Conservation (phyloP, 2,797 vertebrate genomes). For the Gastrophryne carolinensis region DNA sequence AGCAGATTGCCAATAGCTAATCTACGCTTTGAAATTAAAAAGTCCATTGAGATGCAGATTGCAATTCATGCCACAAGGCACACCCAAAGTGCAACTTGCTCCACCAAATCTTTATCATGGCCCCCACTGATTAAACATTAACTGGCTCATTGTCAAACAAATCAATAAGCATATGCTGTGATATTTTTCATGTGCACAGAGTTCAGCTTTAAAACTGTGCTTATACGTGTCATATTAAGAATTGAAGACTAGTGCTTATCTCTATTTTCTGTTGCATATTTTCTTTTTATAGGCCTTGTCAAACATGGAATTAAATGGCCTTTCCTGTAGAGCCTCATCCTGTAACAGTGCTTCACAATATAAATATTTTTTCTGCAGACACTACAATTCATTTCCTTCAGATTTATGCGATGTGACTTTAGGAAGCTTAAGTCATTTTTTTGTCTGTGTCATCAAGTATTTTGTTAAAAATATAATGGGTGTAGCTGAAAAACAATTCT, state of each 20-base stretch:
- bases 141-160: no score
- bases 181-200: no score
- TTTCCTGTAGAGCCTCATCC: slow-evolving; percentile 45
- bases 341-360: slow-evolving; percentile 23
- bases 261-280: slow-evolving; percentile 15
- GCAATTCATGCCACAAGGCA: no score
- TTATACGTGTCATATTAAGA: neutral
- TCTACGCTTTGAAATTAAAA: no score
- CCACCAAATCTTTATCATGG: no score
- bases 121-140: no score
- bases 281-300: slow-evolving; percentile 33
- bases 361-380: slow-evolving; percentile 25
- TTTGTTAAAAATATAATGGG: slow-evolving; percentile 47
- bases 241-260: slow-evolving; percentile 7
- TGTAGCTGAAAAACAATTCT: slow-evolving; percentile 22
- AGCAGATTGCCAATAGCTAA: no score
- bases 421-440: slow-evolving; percentile 45
- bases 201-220: no score
- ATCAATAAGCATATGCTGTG: no score
- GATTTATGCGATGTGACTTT: slow-evolving; percentile 38
- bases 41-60: no score
- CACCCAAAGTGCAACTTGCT: no score
- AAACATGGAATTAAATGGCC: slow-evolving; percentile 9
- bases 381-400: slow-evolving; percentile 44
- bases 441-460: slow-evolving; percentile 49